phyloP scores from a whole-genome alignment of 1,140 invertebrate species.

The Globodera rostochiensis region DNA sequence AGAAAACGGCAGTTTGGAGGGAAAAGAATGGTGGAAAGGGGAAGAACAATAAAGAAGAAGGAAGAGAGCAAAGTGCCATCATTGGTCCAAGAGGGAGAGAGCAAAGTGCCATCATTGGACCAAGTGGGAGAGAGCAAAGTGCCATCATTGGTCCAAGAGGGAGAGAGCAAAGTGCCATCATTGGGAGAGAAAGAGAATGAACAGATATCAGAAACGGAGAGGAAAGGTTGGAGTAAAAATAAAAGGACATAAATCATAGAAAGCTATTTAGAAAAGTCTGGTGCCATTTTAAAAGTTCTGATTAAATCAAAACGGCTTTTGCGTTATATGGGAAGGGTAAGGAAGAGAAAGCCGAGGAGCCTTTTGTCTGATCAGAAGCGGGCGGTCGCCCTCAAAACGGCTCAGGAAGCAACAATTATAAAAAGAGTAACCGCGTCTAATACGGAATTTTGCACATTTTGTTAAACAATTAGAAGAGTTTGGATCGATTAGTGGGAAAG shows the following conservation, averaged over 20 bases:
- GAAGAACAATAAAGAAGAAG: not conserved
- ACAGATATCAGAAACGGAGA: not conserved
- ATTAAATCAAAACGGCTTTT: not conserved
- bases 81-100: too few species aligned
- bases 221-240: not conserved
- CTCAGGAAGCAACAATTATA: not conserved
- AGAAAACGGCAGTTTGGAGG: not conserved
- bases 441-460: not conserved
- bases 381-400: not conserved
- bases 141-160: not conserved
- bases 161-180: not conserved
- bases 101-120: too few species aligned
- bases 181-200: not conserved
- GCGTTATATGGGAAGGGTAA: constrained; percentile 20
- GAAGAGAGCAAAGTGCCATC: too few species aligned
- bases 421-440: not conserved
- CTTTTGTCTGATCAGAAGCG: not conserved
- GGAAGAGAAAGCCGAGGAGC: constrained; percentile 2
- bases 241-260: not conserved
- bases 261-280: not conserved
- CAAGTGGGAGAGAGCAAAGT: too few species aligned
- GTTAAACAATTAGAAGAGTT: not conserved
- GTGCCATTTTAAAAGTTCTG: not conserved
- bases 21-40: not conserved
- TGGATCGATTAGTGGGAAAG: not conserved